Evolutionary conservation across 2,113 vertebrate species (phyloP).

Genomic region (Oreocharis arfaki): DNA sequence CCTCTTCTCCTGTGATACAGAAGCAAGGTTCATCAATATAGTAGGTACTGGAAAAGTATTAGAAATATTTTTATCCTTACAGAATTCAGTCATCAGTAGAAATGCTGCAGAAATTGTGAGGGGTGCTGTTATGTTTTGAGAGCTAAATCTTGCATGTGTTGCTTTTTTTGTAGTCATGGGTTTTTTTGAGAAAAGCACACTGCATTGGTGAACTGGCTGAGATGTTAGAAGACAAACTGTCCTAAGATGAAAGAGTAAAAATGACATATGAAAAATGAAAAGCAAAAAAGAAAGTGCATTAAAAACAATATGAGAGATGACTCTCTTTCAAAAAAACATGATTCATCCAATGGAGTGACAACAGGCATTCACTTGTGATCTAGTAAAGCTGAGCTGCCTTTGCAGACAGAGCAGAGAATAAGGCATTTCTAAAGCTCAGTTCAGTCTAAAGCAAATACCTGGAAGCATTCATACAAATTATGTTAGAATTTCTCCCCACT

Average conservation of each 20-base stretch:
- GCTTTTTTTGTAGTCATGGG: not conserved
- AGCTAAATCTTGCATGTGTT: not conserved
- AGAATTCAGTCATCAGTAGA: not conserved
- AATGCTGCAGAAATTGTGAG: not conserved
- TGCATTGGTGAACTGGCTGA: not conserved
- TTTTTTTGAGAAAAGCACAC: not conserved
- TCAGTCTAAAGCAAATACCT: not conserved
- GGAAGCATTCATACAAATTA: not conserved
- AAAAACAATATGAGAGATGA: not conserved
- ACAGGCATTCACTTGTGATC: not conserved
- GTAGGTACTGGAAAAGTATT: not conserved
- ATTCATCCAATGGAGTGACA: not conserved
- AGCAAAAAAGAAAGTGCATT: not conserved
- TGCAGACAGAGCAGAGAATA: not conserved
- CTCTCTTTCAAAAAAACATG: not conserved
- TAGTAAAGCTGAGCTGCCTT: not conserved
- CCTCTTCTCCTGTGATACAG: not conserved
- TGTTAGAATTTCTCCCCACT: not conserved
- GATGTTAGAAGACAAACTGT: not conserved
- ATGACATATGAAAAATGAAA: not conserved
- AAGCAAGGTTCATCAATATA: not conserved
- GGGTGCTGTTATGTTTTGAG: not conserved
- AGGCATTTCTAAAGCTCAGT: not conserved
- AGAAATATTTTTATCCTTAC: not conserved
- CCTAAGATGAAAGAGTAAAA: not conserved